Evolutionary conservation across 2,888 invertebrate species (phyloP).

Genomic region (Hartigia nigra): DNA sequence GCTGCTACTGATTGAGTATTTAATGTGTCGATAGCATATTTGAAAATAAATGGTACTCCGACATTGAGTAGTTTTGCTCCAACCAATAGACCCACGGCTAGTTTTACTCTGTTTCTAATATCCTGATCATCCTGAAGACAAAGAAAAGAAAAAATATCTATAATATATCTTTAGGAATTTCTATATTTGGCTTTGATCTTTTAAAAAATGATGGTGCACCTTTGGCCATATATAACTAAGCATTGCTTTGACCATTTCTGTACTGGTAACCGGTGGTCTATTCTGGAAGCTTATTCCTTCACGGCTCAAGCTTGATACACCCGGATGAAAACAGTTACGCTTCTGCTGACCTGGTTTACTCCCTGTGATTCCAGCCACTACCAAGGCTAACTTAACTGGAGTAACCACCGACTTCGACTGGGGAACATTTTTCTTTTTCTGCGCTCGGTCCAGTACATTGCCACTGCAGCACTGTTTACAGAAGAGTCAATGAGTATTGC

Average conservation of each 20-base stretch:
- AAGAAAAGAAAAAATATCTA: slow-evolving; percentile 2
- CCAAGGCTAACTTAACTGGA: slow-evolving; percentile 49
- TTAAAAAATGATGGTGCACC: slow-evolving; percentile 63
- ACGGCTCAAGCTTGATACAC: slow-evolving; percentile 76
- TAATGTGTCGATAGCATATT: slow-evolving; percentile 90
- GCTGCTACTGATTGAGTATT: slow-evolving; percentile 71
- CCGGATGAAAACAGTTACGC: slow-evolving; percentile 93
- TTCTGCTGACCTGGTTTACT: slow-evolving; percentile 67
- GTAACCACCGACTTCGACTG: slow-evolving; percentile 57
- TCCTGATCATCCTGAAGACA: slow-evolving; percentile 76
- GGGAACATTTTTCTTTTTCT: slow-evolving; percentile 57
- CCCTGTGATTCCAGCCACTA: slow-evolving; percentile 56
- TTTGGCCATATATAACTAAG: slow-evolving; percentile 95
- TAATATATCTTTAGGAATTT: background rate
- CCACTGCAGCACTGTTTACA: slow-evolving; percentile 56
- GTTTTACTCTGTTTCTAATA: slow-evolving; percentile 81
- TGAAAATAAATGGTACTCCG: slow-evolving; percentile 94
- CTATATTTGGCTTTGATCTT: background rate
- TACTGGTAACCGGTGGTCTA: slow-evolving; percentile 72
- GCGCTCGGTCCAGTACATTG: slow-evolving; percentile 58
- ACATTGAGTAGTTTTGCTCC: slow-evolving; percentile 91
- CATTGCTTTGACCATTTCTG: slow-evolving; percentile 90
- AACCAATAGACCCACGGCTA: slow-evolving; percentile 83
- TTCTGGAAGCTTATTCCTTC: slow-evolving; percentile 74
- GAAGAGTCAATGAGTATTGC: background rate